Evolutionary conservation across 2,888 invertebrate genomes (phyloP), one percentile per base, ranked within the genome.

Genomic region (Mythimna ferrago): DNA sequence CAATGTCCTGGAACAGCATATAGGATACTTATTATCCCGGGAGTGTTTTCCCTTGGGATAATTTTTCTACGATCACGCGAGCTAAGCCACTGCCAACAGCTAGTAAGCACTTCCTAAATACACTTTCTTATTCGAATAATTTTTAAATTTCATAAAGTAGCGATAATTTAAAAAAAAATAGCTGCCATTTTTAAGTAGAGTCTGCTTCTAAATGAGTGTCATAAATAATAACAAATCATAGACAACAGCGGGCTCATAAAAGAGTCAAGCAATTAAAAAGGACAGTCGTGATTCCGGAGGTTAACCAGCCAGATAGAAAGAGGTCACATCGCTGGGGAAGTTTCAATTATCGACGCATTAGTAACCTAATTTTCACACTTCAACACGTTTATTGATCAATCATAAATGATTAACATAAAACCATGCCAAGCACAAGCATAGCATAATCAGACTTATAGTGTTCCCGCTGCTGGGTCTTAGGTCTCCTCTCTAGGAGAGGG

Each of bases 211-310:
- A 57, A 76, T 14, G 11, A 38, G 16, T n/a, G 7, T 38, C 53
- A 60, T 56, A 58, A 56, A 75, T 65, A 44, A 9, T 56, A 54
- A 57, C 10, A 57, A 70, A 66, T 53, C 53, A 67, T 68, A 73
- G 63, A 70, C 44, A 53, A 69, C 10, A 32, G n/a, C 44, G 51
- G 56, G 48, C 35, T 26, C 56, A 60, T 26, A 60, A 71, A 72
- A 67, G 65, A 73, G 63, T 75, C 44, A 61, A 51, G 41, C 26
- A 78, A 84, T 75, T 78, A 66, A 76, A 72, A 67, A 73, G 83
- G 73, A 84, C 78, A 64, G 16, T n/a, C 21, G 72, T 73, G 75
- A 79, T 82, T 86, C 58, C n/a, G 51, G 71, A 76, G 80, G 85
- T 85, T 72, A 84, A 85, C 60, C 64, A 51, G 65, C 73, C 2